Percentiles rank a stretch among this genome's conserved stretches.
These are phyloP conservation scores for Shinisaurus crocodilurus DNA, from an alignment of 2,113 vertebrate genomes.

Conservation along the genomic window DNA sequence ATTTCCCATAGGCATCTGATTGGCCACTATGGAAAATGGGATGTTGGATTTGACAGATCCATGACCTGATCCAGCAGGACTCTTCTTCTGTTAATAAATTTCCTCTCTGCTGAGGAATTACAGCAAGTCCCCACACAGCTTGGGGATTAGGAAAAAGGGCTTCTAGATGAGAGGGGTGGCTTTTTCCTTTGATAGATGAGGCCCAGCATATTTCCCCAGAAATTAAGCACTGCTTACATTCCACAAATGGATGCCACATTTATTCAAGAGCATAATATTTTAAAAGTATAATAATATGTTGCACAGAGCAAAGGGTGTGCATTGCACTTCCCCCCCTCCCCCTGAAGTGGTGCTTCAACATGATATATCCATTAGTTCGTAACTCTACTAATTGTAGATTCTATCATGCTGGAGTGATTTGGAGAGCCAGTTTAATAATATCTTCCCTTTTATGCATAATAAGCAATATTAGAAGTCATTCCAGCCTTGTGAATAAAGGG, in stretches of 20 bases:
- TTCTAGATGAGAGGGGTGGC: background rate
- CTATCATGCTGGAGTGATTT: constrained; percentile 39
- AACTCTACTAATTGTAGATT: constrained; percentile 48
- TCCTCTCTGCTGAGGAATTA: background rate
- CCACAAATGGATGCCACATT: background rate
- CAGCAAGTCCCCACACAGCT: background rate
- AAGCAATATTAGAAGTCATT: constrained; percentile 46
- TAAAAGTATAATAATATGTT: constrained; percentile 11
- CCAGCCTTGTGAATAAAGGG: constrained; percentile 35
- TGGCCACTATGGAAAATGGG: background rate
- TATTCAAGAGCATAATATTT: constrained; percentile 16
- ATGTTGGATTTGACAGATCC: background rate
- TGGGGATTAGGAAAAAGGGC: background rate
- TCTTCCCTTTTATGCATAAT: constrained; percentile 44
- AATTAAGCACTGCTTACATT: background rate
- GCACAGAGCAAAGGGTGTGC: background rate
- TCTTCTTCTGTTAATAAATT: background rate
- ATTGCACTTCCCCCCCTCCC: constrained; percentile 15
- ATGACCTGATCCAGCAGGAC: background rate
- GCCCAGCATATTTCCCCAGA: background rate
- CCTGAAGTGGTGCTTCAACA: constrained; percentile 34
- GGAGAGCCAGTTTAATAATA: constrained; percentile 48
- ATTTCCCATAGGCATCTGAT: background rate
- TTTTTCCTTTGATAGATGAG: background rate
- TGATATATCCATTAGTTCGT: constrained; percentile 47